Base-by-base conservation (phyloP, 2,113 vertebrate species). In the Conger conger region DNA sequence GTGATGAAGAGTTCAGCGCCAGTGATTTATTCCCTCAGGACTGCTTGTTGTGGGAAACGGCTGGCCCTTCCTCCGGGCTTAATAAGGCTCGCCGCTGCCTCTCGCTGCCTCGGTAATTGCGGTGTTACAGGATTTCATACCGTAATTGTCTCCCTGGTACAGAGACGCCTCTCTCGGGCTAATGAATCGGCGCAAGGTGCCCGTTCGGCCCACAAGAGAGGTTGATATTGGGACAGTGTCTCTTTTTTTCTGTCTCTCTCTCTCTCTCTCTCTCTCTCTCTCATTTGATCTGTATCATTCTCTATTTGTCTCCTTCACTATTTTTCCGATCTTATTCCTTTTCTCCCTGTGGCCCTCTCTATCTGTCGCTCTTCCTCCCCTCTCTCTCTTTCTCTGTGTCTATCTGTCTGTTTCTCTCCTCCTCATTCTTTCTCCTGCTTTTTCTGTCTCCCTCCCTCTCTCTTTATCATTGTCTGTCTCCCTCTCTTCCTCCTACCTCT, bases 101-200 rank as follows among this genome's bases (percentile, higher is more conserved):
- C 45, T n/a, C 68, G 37, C 73, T 30, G 20, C 33, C 54, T 42
- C 85, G 50, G 87, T 86, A 83, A 80, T 86, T 83, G 42, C 53
- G 42, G 79, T 40, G 82, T 83, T 82, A 80, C 54, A 60, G 78
- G 84, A 86, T 82, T 85, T 87, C 50, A 60, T 68, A 80, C 82
- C 81, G 84, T 85, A 87, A 85, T 81, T 54, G 45, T 85, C 73
- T 85, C 82, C 45, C n/a, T 40, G 60, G 80, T 68, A 42, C 57
- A n/a, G 15, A 73, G 84, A 40, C 45, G 23, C 78, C 45, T 80
- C 35, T 53, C 38, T 53, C 38, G 2, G 79, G 42, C 78, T 76
- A 76, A 80, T 78, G 45, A 87, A 85, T 82, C 76, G 23, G 50
- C 33, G 53, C 33, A 53, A 78, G 81, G 35, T 57, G 11, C 37